Conservation (phyloP, 1,140 invertebrate genomes). For the Apis florea region DNA sequence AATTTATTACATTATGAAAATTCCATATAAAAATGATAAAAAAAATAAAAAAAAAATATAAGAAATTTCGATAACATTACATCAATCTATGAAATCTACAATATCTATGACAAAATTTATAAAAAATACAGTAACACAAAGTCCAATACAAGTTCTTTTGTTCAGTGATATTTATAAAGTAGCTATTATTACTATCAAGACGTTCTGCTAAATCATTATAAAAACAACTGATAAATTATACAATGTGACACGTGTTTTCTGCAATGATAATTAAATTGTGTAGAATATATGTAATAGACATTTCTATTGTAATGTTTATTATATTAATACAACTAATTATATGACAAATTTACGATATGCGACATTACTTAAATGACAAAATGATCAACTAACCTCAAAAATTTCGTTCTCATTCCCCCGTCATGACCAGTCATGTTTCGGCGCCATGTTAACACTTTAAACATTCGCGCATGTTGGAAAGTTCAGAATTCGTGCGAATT, state of each 20-base stretch:
- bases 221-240: slow-evolving; percentile 53
- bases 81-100: background rate
- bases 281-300: background rate
- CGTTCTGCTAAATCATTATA: slow-evolving; percentile 41
- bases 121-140: background rate
- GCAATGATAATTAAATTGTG: background rate
- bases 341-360: slow-evolving; percentile 13
- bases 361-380: slow-evolving; percentile 47
- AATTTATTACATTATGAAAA: background rate
- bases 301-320: background rate
- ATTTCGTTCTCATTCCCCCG: slow-evolving; percentile 48
- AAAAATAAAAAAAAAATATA: background rate
- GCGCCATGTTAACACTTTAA: slow-evolving; percentile 71
- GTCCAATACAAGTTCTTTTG: slow-evolving; percentile 21
- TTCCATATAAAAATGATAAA: background rate
- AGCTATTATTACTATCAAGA: slow-evolving; percentile 21
- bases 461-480: slow-evolving; percentile 69
- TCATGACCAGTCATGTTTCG: slow-evolving; percentile 67
- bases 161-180: slow-evolving; percentile 17
- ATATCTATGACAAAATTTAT: background rate
- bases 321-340: background rate
- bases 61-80: slow-evolving; percentile 4
- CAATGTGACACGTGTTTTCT: slow-evolving; percentile 49
- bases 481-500: slow-evolving; percentile 46
- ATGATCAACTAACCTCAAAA: slow-evolving; percentile 69